Evolutionary conservation across 2,888 invertebrate genomes (phyloP), one percentile per base, ranked within the genome.

Genomic region (Eristalis arbustorum): DNA sequence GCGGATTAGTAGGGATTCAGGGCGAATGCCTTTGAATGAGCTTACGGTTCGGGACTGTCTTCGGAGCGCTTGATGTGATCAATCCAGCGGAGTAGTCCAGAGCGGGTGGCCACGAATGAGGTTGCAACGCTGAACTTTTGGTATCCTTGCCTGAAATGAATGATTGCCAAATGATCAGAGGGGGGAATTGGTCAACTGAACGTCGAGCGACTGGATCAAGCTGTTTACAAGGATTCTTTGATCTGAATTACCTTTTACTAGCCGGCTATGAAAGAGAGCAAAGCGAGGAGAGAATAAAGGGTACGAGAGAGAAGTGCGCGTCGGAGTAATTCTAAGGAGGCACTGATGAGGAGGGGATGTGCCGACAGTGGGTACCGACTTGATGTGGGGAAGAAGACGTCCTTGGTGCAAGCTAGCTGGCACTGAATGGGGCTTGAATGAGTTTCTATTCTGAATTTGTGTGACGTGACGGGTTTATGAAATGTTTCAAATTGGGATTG

Each of bases 101-200:
- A 98, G 89, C 98, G 94, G 0, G 98, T 98, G 1, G 98, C 98
- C 89, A 98, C 96, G 94, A 98, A 98, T 8, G 97, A 96, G 88
- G 96, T 94, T 66, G 96, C 95, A 85, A 97, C 96, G 89, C 96
- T 96, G 92, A 97, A 97, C 94, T 97, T 97, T 93, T 97, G 96
- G 93, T 96, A 96, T 88, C 97, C 97, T 95, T 96, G 96, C 92
- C 98, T 98, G 96, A 90, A 88, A 88, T 49, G 49, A 49, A 18
- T 18, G 49, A 18, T 18, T 18, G 49, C 1, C 49, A 8, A 18
- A 18, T n/a, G 49, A 49, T 49, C 18, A 49, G 49, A 5, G 18
- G 8, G 18, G 2, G 1, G 3, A 31, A 40, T 6, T n/a, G 61
- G n/a, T 0, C n/a, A 28, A 62, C 61, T 31, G 13, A 8, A 62